Conservation (phyloP, 2,797 vertebrate species). For the Aeoliscus strigatus region DNA sequence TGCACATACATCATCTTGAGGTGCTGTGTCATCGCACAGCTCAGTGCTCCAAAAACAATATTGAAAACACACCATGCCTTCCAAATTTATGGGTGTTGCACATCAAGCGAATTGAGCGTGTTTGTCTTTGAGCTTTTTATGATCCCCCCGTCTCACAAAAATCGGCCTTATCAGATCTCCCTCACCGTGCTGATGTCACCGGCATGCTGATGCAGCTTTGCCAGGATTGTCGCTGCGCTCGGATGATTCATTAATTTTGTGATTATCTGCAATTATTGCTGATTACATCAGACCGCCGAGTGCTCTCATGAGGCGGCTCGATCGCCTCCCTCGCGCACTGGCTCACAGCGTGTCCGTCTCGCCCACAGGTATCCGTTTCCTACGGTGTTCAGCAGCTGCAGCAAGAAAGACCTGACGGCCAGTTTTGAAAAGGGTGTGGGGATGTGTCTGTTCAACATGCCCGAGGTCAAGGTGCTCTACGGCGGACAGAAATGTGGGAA, state of each 20-base stretch:
- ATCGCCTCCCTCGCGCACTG: conserved; percentile 3
- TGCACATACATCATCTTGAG: conserved; percentile 29
- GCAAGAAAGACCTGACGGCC: conserved; percentile 87
- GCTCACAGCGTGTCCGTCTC: neutral
- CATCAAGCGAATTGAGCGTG: conserved; percentile 42
- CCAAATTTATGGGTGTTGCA: conserved; percentile 51
- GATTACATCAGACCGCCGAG: conserved; percentile 55
- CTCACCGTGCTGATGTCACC: conserved; percentile 16
- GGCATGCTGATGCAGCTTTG: conserved; percentile 30
- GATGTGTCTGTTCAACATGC: conserved; percentile 96
- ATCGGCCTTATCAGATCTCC: conserved; percentile 50
- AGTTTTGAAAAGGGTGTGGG: conserved; percentile 95
- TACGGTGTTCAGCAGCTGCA: conserved; percentile 94
- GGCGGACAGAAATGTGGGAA: conserved; percentile 96
- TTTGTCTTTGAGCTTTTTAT: conserved; percentile 41
- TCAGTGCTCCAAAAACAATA: conserved; percentile 57
- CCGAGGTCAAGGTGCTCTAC: conserved; percentile 88
- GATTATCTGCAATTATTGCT: conserved; percentile 62
- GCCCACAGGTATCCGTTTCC: conserved; percentile 87
- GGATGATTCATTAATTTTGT: conserved; percentile 60
- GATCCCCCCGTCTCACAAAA: conserved; percentile 52
- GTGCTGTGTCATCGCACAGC: conserved; percentile 49
- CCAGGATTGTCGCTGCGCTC: conserved; percentile 25
- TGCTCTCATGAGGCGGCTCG: conserved; percentile 13
- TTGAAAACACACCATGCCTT: conserved; percentile 54